Evolutionary conservation across 2,797 vertebrate genomes (phyloP).

Genomic region (Molothrus aeneus): DNA sequence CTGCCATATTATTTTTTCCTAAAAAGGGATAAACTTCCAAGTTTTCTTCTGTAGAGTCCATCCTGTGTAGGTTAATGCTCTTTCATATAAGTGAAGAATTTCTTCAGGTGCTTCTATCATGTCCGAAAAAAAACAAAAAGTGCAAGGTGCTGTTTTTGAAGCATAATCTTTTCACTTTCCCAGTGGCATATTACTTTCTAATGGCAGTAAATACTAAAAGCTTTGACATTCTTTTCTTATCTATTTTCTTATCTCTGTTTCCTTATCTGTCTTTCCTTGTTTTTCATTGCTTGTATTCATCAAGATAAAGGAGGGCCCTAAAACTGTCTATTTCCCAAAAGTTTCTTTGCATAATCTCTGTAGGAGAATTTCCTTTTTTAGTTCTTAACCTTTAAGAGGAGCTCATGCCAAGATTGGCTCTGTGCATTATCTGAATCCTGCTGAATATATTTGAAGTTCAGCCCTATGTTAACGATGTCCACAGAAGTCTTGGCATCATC

Average conservation of each 20-base stretch:
- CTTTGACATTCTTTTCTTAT: not conserved
- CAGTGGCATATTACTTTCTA: slow-evolving; percentile 2
- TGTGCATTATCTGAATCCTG: slow-evolving; percentile 51
- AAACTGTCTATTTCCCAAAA: slow-evolving; percentile 37
- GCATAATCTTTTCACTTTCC: not conserved
- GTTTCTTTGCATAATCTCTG: slow-evolving; percentile 1
- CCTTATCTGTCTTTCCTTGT: slow-evolving; percentile 24
- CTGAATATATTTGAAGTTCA: slow-evolving; percentile 47
- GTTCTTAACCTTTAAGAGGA: slow-evolving; percentile 57
- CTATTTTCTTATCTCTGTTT: slow-evolving; percentile 46
- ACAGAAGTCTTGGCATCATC: slow-evolving; percentile 63
- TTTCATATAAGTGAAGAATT: not conserved
- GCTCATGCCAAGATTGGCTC: slow-evolving; percentile 24
- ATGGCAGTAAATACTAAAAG: not conserved
- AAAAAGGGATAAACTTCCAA: not conserved
- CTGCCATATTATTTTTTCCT: not conserved
- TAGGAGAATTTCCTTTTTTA: slow-evolving; percentile 63
- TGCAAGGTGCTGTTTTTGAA: not conserved
- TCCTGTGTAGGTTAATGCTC: not conserved
- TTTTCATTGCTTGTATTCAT: slow-evolving; percentile 53
- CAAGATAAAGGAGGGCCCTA: slow-evolving; percentile 37
- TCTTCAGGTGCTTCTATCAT: not conserved
- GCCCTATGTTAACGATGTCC: not conserved
- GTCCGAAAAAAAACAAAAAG: not conserved
- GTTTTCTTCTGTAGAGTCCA: not conserved